These are phyloP conservation scores for Cyprinodon variegatus DNA, from an alignment of 2,113 vertebrate species.

Conservation along the genomic window DNA sequence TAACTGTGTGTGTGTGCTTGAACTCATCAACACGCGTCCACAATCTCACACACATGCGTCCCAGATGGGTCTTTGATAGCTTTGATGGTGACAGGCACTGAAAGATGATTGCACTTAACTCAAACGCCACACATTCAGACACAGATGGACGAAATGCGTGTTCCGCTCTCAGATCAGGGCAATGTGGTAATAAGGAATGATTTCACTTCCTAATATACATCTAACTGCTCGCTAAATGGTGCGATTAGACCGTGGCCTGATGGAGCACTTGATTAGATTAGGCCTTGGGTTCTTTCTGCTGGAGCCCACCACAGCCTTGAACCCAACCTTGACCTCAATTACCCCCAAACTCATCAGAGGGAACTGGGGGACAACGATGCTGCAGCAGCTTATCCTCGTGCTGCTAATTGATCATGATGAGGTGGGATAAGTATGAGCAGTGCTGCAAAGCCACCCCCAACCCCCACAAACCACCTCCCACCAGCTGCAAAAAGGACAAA, in stretches of 20 bases:
- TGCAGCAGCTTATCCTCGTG: constrained; percentile 67
- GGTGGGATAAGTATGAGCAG: constrained; percentile 68
- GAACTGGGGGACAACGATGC: constrained; percentile 56
- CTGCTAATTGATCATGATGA: constrained; percentile 75
- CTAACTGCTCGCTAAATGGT: constrained; percentile 76
- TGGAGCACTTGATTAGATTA: constrained; percentile 82
- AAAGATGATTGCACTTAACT: constrained; percentile 70
- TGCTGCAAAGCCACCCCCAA: constrained; percentile 20
- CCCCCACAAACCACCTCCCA: too few species aligned
- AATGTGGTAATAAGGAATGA: constrained; percentile 56
- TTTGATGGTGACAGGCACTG: constrained; percentile 63
- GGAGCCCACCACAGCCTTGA: constrained; percentile 66
- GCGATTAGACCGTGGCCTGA: constrained; percentile 75
- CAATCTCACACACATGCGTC: constrained; percentile 9
- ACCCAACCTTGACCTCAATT: constrained; percentile 83
- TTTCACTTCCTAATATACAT: constrained; percentile 71
- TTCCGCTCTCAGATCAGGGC: constrained; percentile 23
- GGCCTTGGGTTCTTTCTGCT: constrained; percentile 62
- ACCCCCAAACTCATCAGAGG: constrained; percentile 70
- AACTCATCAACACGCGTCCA: neutral
- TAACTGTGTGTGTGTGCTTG: constrained; percentile 19
- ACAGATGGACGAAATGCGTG: constrained; percentile 24
- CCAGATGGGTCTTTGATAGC: constrained; percentile 80
- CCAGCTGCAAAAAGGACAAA: neutral
- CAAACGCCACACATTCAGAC: constrained; percentile 29